Evolutionary conservation across 2,888 invertebrate species (phyloP), one percentile per base, ranked within the genome.

Genomic region (Cheilosia variabilis): DNA sequence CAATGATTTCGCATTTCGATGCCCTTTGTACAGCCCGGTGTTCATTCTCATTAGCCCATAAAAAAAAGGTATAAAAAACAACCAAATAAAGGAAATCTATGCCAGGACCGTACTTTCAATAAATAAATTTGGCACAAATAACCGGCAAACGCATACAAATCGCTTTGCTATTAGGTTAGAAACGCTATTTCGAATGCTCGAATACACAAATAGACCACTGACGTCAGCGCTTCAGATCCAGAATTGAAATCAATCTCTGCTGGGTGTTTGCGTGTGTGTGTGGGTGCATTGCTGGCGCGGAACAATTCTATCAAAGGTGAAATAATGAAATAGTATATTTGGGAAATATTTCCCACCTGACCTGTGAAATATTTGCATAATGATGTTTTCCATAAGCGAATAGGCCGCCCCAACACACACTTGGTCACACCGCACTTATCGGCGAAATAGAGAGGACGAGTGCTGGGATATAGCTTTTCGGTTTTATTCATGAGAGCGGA

Each of bases 101-200:
- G 15, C 52, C 22, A 24, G 52, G 52, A 52, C 52, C 27, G n/a
- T 31, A 57, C 45, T 57, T 50, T 52, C 37, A 37, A 73, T 72
- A 73, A 77, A 71, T n/a, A 52, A 41, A 83, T 55, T 66, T 65
- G 57, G 34, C 52, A 55, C 47, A 78, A 79, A 78, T 71, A 79
- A 75, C 62, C 79, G 79, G 63, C 68, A 73, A 83, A 83, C 43
- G 78, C 47, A 78, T 57, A 69, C 83, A 75, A 79, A 79, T 73
- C 68, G 69, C 73, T 73, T 75, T 79, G 55, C 65, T 69, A 73
- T 75, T 65, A 73, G 58, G 58, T 69, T 57, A 68, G 60, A 34
- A 43, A 31, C 19, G 22, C 45, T 58, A 47, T 31, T 65, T 62
- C 5, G 15, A 13, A 9, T 41, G 15, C 55, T 27, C 55, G 27